phyloP scores from a whole-genome alignment of 2,113 vertebrate species.

The Amazona vittata region DNA sequence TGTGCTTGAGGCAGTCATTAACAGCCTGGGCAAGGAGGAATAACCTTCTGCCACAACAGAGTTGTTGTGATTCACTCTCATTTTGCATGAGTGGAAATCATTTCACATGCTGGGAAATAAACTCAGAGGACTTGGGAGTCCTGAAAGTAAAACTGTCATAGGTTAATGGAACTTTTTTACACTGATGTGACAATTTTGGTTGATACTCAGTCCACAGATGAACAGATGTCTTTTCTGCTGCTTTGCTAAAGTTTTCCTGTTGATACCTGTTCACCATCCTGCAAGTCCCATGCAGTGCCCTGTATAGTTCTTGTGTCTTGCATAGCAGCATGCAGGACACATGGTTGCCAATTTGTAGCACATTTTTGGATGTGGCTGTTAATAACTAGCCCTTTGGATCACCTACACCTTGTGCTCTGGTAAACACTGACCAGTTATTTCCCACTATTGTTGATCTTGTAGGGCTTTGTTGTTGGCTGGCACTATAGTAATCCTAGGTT shows the following conservation, averaged over 20 bases:
- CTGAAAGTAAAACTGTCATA: background rate
- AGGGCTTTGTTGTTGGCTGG: background rate
- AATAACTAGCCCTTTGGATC: background rate
- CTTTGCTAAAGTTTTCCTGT: background rate
- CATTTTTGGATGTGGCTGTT: background rate
- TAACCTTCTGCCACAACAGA: background rate
- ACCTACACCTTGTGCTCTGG: background rate
- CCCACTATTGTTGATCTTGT: background rate
- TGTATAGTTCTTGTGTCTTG: background rate
- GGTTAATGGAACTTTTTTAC: background rate
- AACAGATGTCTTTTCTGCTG: background rate
- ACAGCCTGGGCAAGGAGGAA: background rate
- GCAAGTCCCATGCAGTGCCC: background rate
- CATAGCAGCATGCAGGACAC: background rate
- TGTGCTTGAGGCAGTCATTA: slow-evolving; percentile 39
- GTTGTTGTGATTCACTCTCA: slow-evolving; percentile 3
- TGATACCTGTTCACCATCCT: background rate
- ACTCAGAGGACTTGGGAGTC: background rate
- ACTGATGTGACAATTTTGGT: background rate
- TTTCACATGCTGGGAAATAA: background rate
- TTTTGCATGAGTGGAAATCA: background rate
- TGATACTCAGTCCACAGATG: background rate
- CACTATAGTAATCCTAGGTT: background rate
- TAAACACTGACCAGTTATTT: background rate
- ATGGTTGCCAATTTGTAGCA: background rate